phyloP scores from a whole-genome alignment of 1,140 invertebrate genomes.

The Drosophila bifasciata region DNA sequence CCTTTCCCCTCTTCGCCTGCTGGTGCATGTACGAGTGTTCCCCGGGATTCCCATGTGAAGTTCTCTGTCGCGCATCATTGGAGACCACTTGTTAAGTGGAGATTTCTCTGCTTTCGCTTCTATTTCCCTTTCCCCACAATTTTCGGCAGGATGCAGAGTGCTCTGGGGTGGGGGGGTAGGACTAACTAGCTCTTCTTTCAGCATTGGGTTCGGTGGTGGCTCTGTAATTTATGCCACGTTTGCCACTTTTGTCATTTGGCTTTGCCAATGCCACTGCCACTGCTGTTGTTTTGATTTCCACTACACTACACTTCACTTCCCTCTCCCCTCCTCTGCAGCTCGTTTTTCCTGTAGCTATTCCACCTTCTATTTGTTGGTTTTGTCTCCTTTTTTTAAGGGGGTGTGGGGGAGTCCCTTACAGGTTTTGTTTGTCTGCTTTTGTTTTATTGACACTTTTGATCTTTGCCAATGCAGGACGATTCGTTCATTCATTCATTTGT shows the following conservation, averaged over 20 bases:
- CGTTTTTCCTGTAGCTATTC: background rate
- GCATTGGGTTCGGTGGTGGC: constrained; percentile 4
- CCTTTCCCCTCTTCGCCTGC: background rate
- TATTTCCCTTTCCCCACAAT: background rate
- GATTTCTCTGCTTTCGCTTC: background rate
- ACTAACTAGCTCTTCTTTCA: background rate
- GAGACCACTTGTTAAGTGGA: constrained; percentile 38
- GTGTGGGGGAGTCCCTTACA: constrained; percentile 9
- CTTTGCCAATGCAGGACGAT: constrained; percentile 75
- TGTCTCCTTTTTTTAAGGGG: background rate
- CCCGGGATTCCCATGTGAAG: constrained; percentile 5
- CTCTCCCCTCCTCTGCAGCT: too few relatives aligned
- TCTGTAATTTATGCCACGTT: constrained; percentile 79
- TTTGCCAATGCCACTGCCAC: constrained; percentile 22
- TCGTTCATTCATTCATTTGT: constrained; percentile 81
- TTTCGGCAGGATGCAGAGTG: background rate
- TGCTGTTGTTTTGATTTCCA: too few relatives aligned
- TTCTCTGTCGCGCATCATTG: constrained; percentile 30
- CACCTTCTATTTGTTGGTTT: constrained; percentile 5
- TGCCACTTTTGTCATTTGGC: constrained; percentile 79
- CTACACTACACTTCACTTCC: too few relatives aligned
- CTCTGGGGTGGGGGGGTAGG: background rate
- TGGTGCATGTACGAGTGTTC: background rate
- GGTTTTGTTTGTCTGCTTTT: constrained; percentile 67
- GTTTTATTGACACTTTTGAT: constrained; percentile 82